Conservation (phyloP, 2,797 vertebrate genomes). For the Chiloscyllium punctatum region DNA sequence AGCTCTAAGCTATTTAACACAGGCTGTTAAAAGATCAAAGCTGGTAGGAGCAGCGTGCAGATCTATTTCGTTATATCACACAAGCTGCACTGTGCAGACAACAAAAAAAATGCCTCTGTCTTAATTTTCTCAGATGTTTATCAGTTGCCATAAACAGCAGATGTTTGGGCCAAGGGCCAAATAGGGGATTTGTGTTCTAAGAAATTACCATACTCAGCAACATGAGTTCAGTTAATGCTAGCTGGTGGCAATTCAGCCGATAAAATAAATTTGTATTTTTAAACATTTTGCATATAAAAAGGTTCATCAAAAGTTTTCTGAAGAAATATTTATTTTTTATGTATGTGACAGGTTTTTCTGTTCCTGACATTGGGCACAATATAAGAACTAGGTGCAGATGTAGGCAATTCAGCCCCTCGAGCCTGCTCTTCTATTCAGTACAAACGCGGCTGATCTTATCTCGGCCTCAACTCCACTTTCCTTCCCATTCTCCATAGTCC, state of each 20-base stretch:
- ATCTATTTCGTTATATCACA: not conserved
- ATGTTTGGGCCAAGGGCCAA: slow-evolving; percentile 26
- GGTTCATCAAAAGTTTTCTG: not conserved
- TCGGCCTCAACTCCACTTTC: too few species aligned
- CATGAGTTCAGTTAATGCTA: not conserved
- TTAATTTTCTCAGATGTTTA: not conserved
- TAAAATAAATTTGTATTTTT: not conserved
- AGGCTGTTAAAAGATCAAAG: slow-evolving; percentile 37
- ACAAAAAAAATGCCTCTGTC: slow-evolving; percentile 17
- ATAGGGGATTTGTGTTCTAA: not conserved
- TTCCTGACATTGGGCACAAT: not conserved
- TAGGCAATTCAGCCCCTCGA: too few species aligned
- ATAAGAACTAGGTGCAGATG: not conserved
- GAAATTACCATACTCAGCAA: not conserved
- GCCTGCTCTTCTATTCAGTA: too few species aligned
- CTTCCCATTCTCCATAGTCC: too few species aligned
- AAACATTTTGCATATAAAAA: not conserved
- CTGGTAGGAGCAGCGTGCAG: not conserved
- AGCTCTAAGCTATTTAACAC: slow-evolving; percentile 22
- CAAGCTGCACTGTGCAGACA: not conserved
- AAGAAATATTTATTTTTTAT: slow-evolving; percentile 42
- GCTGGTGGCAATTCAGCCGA: not conserved
- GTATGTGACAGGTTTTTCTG: slow-evolving; percentile 41
- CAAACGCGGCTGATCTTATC: too few species aligned
- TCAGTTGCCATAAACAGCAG: slow-evolving; percentile 19